These are phyloP conservation scores for Asteroscopus sphinx DNA, from an alignment of 2,888 invertebrate genomes.

Conservation along the genomic window DNA sequence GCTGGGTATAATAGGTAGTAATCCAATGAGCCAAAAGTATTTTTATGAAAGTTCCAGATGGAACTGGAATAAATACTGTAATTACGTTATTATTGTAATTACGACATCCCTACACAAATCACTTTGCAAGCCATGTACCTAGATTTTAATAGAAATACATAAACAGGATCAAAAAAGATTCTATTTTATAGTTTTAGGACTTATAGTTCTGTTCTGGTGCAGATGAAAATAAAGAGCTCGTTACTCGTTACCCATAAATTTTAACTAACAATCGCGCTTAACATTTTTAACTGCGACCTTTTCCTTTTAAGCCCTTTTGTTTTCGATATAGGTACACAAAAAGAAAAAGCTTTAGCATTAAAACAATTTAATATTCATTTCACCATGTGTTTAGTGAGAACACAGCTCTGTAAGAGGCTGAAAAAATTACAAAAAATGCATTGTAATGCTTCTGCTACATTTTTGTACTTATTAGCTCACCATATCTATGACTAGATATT, in stretches of 20 bases:
- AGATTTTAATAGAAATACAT: background rate
- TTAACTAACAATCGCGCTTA: slow-evolving; percentile 22
- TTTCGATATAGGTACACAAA: slow-evolving; percentile 22
- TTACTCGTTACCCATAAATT: slow-evolving; percentile 21
- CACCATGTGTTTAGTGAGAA: slow-evolving; percentile 2
- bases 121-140: background rate
- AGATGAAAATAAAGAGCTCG: slow-evolving; percentile 11
- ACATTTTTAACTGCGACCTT: slow-evolving; percentile 38
- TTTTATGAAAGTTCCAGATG: slow-evolving; percentile 4
- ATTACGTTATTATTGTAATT: background rate
- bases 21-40: slow-evolving; percentile 20
- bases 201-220: slow-evolving; percentile 10
- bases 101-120: background rate
- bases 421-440: background rate
- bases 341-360: slow-evolving; percentile 19
- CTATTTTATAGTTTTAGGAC: slow-evolving; percentile 14
- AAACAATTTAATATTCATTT: slow-evolving; percentile 28
- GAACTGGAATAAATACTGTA: background rate
- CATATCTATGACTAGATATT: no score
- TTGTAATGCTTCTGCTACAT: background rate
- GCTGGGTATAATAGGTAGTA: slow-evolving; percentile 9
- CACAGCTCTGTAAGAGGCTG: background rate
- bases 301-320: slow-evolving; percentile 38
- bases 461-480: background rate
- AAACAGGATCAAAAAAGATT: background rate